phyloP scores from a whole-genome alignment of 2,113 vertebrate genomes.

The Bujurquina vittata region DNA sequence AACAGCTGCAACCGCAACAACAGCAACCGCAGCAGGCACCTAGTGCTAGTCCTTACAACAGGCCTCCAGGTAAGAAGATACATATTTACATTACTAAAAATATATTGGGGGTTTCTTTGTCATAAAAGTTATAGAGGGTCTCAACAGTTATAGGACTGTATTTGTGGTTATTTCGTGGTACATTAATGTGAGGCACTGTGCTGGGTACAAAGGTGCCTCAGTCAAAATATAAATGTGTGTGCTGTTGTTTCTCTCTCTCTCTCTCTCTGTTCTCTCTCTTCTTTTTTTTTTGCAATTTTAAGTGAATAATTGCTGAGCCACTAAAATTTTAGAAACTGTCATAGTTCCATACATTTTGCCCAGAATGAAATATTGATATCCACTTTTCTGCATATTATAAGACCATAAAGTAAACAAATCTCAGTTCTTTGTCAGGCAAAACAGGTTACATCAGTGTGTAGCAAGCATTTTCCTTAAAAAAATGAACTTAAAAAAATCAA shows the following conservation, averaged over 20 bases:
- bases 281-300: too few species aligned
- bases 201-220: neutral
- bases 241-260: too few species aligned
- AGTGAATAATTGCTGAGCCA: too few species aligned
- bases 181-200: neutral
- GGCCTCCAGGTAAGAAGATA: constrained; percentile 84
- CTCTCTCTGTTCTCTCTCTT: too few species aligned
- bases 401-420: neutral
- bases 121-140: neutral
- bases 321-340: too few species aligned
- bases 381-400: neutral
- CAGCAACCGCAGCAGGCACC: constrained; percentile 60
- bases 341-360: too few species aligned
- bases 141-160: neutral
- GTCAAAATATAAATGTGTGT: neutral
- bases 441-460: fast-evolving
- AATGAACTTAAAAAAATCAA: too few species aligned
- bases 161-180: neutral
- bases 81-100: neutral
- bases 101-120: neutral
- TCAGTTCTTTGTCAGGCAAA: neutral
- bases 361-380: too few species aligned
- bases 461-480: too few species aligned
- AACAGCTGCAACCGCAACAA: constrained; percentile 79
- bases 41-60: constrained; percentile 84